These are phyloP conservation scores for Eupeodes latifasciatus DNA, from an alignment of 2,888 invertebrate species.

Conservation along the genomic window DNA sequence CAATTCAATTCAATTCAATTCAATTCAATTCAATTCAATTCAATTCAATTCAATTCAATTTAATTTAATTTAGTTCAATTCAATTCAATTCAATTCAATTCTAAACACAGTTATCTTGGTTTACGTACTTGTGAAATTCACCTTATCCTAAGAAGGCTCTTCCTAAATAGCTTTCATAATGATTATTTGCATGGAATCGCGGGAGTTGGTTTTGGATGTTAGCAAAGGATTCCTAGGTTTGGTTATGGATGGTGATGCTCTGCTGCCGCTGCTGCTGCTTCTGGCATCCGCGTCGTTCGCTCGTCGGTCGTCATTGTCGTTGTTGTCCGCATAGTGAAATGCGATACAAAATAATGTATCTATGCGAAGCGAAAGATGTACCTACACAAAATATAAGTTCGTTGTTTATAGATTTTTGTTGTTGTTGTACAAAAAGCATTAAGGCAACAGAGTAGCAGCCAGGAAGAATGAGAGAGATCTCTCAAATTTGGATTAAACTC, in stretches of 20 bases:
- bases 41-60: too few relatives aligned
- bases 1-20: too few relatives aligned
- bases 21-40: too few relatives aligned
- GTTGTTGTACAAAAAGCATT: background rate
- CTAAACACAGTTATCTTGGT: too few relatives aligned
- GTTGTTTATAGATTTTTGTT: constrained; percentile 24
- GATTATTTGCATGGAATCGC: constrained; percentile 62
- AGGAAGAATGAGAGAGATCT: constrained; percentile 49
- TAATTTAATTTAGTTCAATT: background rate
- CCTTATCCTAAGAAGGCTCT: constrained; percentile 21
- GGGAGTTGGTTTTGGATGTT: constrained; percentile 45
- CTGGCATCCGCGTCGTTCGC: constrained; percentile 54
- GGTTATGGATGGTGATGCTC: constrained; percentile 7
- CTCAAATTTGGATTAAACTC: constrained; percentile 77
- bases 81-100: too few relatives aligned
- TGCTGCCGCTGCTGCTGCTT: constrained; percentile 31
- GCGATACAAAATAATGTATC: constrained; percentile 64
- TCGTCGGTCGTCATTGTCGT: constrained; percentile 11
- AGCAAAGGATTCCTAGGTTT: constrained; percentile 28
- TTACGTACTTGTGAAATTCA: constrained; percentile 1
- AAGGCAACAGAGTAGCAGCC: background rate
- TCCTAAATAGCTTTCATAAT: constrained; percentile 62
- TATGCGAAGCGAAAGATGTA: constrained; percentile 61
- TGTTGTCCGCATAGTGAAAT: constrained; percentile 58
- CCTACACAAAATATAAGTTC: constrained; percentile 47